A percentile compares a stretch with the other conserved stretches of the same genome.
Conservation (phyloP, 2,113 vertebrate genomes). For the Prionailurus bengalensis region DNA sequence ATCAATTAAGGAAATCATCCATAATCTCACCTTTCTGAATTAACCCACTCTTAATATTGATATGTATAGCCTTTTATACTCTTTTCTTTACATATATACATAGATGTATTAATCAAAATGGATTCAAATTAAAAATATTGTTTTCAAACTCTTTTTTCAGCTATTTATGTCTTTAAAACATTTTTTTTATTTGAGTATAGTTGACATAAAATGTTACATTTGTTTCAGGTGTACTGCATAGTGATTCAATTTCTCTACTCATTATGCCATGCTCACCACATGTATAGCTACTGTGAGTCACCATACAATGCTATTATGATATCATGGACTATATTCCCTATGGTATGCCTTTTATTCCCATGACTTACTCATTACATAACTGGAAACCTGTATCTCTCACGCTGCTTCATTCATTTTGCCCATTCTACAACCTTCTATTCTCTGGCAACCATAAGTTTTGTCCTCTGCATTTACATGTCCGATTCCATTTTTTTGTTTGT, state of each 20-base stretch:
- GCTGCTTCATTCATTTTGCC: neutral
- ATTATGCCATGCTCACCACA: neutral
- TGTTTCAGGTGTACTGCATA: neutral
- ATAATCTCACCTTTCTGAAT: neutral
- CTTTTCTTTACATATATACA: neutral
- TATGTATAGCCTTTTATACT: neutral
- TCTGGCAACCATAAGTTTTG: neutral
- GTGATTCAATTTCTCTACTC: neutral
- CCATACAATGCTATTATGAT: neutral
- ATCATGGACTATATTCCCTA: neutral
- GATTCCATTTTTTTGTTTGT: neutral
- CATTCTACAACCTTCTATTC: neutral
- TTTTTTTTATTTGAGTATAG: neutral
- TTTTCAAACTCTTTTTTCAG: neutral
- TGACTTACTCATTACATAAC: neutral
- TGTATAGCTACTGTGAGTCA: neutral
- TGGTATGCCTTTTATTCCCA: neutral
- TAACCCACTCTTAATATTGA: slow-evolving; percentile 15
- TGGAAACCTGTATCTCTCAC: neutral
- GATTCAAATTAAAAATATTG: neutral
- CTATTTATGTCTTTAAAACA: neutral
- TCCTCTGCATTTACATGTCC: neutral
- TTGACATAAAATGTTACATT: neutral
- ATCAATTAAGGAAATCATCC: neutral
- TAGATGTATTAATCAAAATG: neutral